Conservation (phyloP, 2,797 vertebrate genomes). For the Propithecus deckenii region DNA sequence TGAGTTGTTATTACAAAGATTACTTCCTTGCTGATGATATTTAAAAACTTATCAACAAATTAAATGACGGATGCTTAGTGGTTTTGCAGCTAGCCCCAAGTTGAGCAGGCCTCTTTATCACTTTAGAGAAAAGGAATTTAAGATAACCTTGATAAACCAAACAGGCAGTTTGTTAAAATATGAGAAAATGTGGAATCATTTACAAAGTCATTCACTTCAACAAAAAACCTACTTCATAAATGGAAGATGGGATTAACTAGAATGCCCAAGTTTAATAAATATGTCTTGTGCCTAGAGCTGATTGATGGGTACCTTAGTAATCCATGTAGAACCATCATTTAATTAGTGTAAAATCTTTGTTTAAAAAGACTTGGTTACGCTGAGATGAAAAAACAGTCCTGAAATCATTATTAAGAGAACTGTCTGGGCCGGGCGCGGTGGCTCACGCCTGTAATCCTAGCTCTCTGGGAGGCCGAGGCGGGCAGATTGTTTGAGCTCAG, state of each 20-base stretch:
- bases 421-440: background rate
- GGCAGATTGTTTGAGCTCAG: no score
- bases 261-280: background rate
- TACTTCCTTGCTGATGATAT: background rate
- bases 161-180: background rate
- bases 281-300: background rate
- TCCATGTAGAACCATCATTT: background rate
- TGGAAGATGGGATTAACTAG: background rate
- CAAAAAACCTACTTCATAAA: background rate
- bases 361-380: background rate
- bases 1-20: background rate
- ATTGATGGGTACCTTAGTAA: background rate
- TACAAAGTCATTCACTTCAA: background rate
- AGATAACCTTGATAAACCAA: slow-evolving; percentile 2
- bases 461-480: no score
- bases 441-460: no score
- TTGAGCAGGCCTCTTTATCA: slow-evolving; percentile 8
- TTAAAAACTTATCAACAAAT: background rate
- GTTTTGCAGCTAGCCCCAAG: background rate
- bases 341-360: background rate
- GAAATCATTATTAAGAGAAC: background rate
- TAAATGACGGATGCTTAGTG: background rate
- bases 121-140: slow-evolving; percentile 31
- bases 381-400: background rate
- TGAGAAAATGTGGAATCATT: background rate